These are phyloP conservation scores for Passer domesticus DNA, from an alignment of 2,113 vertebrate species.

Conservation along the genomic window DNA sequence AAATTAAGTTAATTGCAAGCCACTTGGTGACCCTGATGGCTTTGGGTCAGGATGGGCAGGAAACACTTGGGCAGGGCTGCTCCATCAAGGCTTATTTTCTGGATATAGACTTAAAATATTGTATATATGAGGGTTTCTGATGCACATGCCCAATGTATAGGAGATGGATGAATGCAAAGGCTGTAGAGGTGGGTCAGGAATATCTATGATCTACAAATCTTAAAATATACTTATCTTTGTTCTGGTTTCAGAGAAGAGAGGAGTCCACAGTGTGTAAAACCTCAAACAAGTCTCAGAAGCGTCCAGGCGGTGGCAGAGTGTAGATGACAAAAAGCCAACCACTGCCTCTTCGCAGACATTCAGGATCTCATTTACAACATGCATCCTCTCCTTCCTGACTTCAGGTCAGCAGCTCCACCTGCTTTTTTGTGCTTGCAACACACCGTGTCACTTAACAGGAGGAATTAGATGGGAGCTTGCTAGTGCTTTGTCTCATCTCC, in stretches of 20 bases:
- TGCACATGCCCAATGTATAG: background rate
- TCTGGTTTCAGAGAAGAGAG: background rate
- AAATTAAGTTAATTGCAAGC: background rate
- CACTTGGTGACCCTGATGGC: background rate
- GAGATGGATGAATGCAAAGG: background rate
- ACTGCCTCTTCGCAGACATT: background rate
- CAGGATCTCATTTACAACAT: background rate
- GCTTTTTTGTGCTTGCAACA: background rate
- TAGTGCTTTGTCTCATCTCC: background rate
- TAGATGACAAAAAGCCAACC: background rate
- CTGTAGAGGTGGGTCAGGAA: background rate
- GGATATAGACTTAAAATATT: background rate
- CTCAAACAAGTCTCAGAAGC: background rate
- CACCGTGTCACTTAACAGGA: background rate
- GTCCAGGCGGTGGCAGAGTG: background rate
- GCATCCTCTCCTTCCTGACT: fast-evolving
- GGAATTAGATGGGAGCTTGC: background rate
- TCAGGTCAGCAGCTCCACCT: background rate
- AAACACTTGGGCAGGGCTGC: background rate
- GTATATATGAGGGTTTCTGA: background rate
- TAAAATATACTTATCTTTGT: background rate
- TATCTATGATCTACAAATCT: background rate
- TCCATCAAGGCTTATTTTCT: background rate
- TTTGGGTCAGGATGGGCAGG: background rate
- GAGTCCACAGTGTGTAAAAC: background rate